Conservation (phyloP, 2,888 invertebrate genomes). For the Mongoloraphidia duomilia region DNA sequence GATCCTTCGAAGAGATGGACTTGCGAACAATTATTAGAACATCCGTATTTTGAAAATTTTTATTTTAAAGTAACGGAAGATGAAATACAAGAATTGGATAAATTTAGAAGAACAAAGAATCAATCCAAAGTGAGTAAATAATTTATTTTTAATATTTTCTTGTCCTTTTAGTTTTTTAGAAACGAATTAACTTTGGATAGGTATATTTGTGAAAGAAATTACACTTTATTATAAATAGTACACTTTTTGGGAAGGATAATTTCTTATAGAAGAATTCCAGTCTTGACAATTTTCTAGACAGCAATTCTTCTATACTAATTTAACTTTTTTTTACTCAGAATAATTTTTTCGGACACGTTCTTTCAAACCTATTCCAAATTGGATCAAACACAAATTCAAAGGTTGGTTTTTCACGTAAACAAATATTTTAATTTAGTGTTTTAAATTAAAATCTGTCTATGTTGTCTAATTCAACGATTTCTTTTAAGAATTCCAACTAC, state of each 20-base stretch:
- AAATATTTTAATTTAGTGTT: neutral
- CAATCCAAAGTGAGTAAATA: conserved; percentile 41
- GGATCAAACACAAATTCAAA: conserved; percentile 21
- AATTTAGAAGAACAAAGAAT: conserved; percentile 38
- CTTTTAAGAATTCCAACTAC: conserved; percentile 32
- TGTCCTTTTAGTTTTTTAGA: conserved; percentile 4
- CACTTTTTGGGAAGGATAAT: conserved; percentile 11
- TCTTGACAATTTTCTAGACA: conserved; percentile 18
- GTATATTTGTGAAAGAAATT: neutral
- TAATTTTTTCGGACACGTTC: neutral
- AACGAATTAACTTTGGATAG: neutral
- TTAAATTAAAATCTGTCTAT: neutral
- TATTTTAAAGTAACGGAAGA: conserved; percentile 65
- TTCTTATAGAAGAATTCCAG: conserved; percentile 11
- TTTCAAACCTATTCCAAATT: neutral
- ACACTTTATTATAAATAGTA: too few species aligned
- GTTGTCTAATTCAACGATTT: neutral
- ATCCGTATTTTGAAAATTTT: conserved; percentile 85
- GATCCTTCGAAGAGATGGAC: conserved; percentile 86
- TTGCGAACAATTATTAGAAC: conserved; percentile 78
- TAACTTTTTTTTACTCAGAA: neutral
- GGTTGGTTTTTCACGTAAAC: neutral
- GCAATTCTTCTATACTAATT: conserved; percentile 13
- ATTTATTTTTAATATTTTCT: conserved; percentile 12
- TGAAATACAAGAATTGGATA: conserved; percentile 47